Evolutionary conservation across 2,797 vertebrate species (phyloP).

Genomic region (Artibeus lituratus): DNA sequence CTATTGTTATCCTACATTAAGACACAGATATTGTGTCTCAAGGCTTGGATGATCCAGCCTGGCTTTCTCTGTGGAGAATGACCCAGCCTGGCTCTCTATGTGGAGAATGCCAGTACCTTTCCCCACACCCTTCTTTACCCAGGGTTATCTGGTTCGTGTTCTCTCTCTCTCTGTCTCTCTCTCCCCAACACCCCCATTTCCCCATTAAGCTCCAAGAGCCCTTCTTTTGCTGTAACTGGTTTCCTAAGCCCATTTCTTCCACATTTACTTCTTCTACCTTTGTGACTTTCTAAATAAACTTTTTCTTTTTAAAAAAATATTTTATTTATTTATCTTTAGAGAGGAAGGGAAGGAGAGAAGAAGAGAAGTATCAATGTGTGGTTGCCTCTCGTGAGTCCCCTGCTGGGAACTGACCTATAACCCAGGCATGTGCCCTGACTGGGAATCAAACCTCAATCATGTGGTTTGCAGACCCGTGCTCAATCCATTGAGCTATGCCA

Average conservation of each 20-base stretch:
- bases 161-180: background rate
- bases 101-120: background rate
- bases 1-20: background rate
- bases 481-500: no score
- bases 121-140: background rate
- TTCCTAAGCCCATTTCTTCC: background rate
- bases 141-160: background rate
- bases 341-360: no score
- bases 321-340: no score
- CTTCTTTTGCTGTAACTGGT: background rate
- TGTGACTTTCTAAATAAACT: background rate
- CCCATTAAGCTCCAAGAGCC: background rate
- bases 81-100: background rate
- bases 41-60: background rate
- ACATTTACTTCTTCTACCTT: background rate
- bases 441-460: no score
- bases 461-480: no score
- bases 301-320: no score
- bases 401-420: no score
- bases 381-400: no score
- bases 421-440: no score
- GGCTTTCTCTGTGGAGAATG: background rate
- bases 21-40: no score
- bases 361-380: no score
- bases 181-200: no score